Evolutionary conservation across 35 echinoderm and acorn worm species (phyloP), one percentile per base, ranked within the genome.

Genomic region (Stichopus chloronotus): DNA sequence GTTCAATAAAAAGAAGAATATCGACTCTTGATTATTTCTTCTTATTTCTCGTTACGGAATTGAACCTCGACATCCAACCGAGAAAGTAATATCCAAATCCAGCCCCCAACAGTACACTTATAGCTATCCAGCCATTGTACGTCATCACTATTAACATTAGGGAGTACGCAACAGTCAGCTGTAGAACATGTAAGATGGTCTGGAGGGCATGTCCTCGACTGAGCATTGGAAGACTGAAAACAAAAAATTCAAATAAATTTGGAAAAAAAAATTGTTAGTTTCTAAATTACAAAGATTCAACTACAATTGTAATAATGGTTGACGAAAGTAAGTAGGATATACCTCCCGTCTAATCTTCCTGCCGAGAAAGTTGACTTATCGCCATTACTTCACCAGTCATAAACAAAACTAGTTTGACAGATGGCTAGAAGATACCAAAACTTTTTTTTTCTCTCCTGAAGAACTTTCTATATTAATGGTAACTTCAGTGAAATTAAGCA

Each of bases 131-230:
- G 7, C 52, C 87, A 87, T 94, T 94, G 60, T 94, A 94, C 5
- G 93, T 94, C 93, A 94, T 94, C 16, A 94, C 86, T 25, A 94
- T 94, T 63, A 94, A 52, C 93, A 94, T 94, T 6, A 94, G 74
- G 21, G 87, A 53, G 69, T 94, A 94, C n/a, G 86, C 93, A 54
- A 94, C 68, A 14, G 76, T 12, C 52, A 89, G 8, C 17, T 91
- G 93, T 22, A 90, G 8, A 9, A 94, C 74, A 22, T 94, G 93
- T 20, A 77, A 57, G 4, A 81, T 25, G 4, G 93, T 90, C 74
- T 94, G 93, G 4, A 94, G 52, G 7, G 8, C 53, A 72, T 94
- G 93, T 16, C 58, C 59, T 57, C 24, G 53, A 61, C 87, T 90
- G 5, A 90, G 53, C 9, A 94, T 57, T 19, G 55, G 9, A 20